Base-by-base conservation (phyloP, 2,888 invertebrate genomes). In the Cantharis nigra region DNA sequence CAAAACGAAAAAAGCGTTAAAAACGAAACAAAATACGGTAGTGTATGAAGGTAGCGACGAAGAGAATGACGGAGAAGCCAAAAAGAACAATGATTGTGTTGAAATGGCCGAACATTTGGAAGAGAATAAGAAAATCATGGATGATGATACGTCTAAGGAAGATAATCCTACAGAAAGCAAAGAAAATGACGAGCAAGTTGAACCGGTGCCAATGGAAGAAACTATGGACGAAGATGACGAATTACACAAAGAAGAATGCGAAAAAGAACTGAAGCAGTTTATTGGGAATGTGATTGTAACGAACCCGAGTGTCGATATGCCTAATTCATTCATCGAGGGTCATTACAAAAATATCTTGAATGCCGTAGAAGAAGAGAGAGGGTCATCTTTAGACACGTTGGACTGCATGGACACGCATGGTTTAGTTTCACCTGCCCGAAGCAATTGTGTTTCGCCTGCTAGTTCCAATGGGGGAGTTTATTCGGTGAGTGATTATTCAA, bases 401-500 rank as follows among this genome's bases (percentile, higher is more conserved):
- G 90, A 91, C 0, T 89, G 90, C 30, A 89, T 89, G 67, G 88
- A 87, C 80, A 85, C 87, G 0, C 89, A 89, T 75, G 89, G 89
- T 5, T 82, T 88, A 78, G 85, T 86, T 13, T 86, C 89, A 79
- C 87, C 88, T 28, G 84, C 89, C 0, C 86, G 83, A 83, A 89
- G 84, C 0, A 91, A 92, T 49, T 95, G 96, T 83, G 94, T 94
- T 5, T 96, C 96, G 0, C 96, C 97, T 0, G 96, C 95, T 11
- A 96, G 96, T 84, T 96, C 96, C n/a, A 96, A 96, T 86, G 97
- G 97, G 0, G 97, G 97, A 1, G 93, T 96, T 49, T 97, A 96
- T 86, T 94, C 94, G 83, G 96, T 96, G 89, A 92, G 93, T 90
- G 63, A 65, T 20, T 33, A 11, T 49, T 49, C n/a, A 49, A 28